A percentile compares a stretch with the other conserved stretches of the same genome.
Conservation (phyloP, 2,113 vertebrate genomes). For the Tenebrosternarchus preto region DNA sequence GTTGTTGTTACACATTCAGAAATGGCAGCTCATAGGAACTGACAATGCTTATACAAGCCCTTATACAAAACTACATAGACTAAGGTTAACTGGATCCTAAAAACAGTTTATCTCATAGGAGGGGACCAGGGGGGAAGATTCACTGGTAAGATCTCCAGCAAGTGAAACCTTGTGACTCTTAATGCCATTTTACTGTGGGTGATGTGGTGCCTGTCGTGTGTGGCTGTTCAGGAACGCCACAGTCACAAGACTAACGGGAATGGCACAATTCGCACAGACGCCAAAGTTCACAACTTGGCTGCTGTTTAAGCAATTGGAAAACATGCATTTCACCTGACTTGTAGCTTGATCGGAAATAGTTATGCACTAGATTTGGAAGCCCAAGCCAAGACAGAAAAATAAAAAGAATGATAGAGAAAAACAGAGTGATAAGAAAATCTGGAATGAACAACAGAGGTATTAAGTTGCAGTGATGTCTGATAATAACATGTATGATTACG, state of each 20-base stretch:
- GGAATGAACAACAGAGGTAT: background rate
- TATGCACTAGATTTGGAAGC: background rate
- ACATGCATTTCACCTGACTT: background rate
- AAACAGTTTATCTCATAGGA: constrained; percentile 9
- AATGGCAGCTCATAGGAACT: background rate
- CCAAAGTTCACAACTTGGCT: background rate
- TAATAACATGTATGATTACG: background rate
- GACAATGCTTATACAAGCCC: background rate
- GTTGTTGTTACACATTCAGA: background rate
- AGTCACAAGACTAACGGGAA: constrained; percentile 63
- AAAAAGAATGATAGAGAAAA: background rate
- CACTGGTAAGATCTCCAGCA: constrained; percentile 23
- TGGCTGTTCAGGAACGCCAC: constrained; percentile 53
- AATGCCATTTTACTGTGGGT: constrained; percentile 52
- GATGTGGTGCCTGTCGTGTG: constrained; percentile 40
- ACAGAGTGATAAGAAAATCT: background rate
- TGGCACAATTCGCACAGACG: constrained; percentile 15
- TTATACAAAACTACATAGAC: background rate
- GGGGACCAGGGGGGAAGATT: background rate
- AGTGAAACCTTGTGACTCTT: constrained; percentile 64
- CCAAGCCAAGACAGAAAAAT: background rate
- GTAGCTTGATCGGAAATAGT: background rate
- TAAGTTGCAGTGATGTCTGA: background rate
- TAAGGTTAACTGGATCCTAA: background rate
- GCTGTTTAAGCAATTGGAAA: background rate